A percentile compares a stretch with the other conserved stretches of the same genome.
Evolutionary conservation across 1,140 invertebrate species (phyloP).

Genomic region (Streblospio benedicti): DNA sequence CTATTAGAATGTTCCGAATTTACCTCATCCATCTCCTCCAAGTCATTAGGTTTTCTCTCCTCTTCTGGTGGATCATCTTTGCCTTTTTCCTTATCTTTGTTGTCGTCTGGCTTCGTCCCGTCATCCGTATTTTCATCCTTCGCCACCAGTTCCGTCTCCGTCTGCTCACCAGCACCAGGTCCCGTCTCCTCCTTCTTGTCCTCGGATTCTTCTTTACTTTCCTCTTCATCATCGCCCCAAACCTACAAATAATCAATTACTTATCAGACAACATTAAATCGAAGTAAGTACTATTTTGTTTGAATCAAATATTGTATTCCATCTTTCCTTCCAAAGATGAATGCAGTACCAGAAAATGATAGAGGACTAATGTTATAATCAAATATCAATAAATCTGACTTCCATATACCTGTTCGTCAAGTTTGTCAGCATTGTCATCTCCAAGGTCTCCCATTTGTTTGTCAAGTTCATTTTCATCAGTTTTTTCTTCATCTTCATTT

Average conservation of each 20-base stretch:
- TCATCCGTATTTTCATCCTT: conserved; percentile 51
- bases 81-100: conserved; percentile 34
- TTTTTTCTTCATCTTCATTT: conserved; percentile 57
- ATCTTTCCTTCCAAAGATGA: too few relatives aligned
- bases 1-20: too few relatives aligned
- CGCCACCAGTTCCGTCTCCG: conserved; percentile 41
- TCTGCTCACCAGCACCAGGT: conserved; percentile 33
- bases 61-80: conserved; percentile 24
- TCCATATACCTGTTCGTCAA: conserved; percentile 74
- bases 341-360: too few relatives aligned
- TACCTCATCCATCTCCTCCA: conserved; percentile 63
- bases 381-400: too few relatives aligned
- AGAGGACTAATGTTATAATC: too few relatives aligned
- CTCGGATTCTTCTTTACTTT: conserved; percentile 18
- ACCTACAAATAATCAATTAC: conserved; percentile 13
- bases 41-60: conserved; percentile 44
- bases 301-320: not conserved
- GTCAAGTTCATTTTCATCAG: conserved; percentile 57
- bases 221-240: conserved; percentile 21
- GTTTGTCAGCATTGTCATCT: conserved; percentile 63
- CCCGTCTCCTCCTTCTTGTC: conserved; percentile 38
- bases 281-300: too few relatives aligned
- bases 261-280: too few relatives aligned
- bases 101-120: conserved; percentile 53
- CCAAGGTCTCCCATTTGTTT: conserved; percentile 93